Percentiles rank a stretch among this genome's conserved stretches.
phyloP scores from a whole-genome alignment of 2,888 invertebrate genomes.

The Operophtera brumata region DNA sequence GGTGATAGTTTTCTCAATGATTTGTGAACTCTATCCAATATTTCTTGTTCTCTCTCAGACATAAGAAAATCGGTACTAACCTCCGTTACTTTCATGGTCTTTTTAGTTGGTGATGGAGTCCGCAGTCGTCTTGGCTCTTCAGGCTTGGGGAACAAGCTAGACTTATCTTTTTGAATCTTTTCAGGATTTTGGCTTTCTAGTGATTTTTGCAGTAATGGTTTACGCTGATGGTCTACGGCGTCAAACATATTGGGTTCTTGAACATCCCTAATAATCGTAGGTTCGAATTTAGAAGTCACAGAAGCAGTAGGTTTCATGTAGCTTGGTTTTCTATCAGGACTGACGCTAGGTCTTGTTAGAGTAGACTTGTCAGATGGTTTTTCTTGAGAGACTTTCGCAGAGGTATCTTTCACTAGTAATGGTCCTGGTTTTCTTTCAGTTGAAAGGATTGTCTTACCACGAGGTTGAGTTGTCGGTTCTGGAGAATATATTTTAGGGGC shows the following conservation, averaged over 20 bases:
- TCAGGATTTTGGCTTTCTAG: slow-evolving; percentile 24
- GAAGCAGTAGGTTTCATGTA: slow-evolving; percentile 33
- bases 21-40: slow-evolving; percentile 64
- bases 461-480: background rate
- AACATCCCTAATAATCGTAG: slow-evolving; percentile 27
- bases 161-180: slow-evolving; percentile 18
- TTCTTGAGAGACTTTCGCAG: slow-evolving; percentile 6
- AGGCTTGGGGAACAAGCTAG: slow-evolving; percentile 27
- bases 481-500: slow-evolving; percentile 6
- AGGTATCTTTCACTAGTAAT: slow-evolving; percentile 4
- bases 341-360: slow-evolving; percentile 25
- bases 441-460: slow-evolving; percentile 3
- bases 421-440: slow-evolving; percentile 16
- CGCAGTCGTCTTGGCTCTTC: slow-evolving; percentile 39
- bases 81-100: slow-evolving; percentile 38
- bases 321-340: slow-evolving; percentile 39
- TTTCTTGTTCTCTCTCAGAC: slow-evolving; percentile 65
- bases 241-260: slow-evolving; percentile 27
- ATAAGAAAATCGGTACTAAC: slow-evolving; percentile 50
- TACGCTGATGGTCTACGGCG: slow-evolving; percentile 2
- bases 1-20: slow-evolving; percentile 69
- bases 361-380: slow-evolving; percentile 20
- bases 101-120: slow-evolving; percentile 49
- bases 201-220: slow-evolving; percentile 26
- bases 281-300: slow-evolving; percentile 31